Evolutionary conservation across 1,140 invertebrate species (phyloP), one percentile per base, ranked within the genome.

Genomic region (Hycleus cichorii): DNA sequence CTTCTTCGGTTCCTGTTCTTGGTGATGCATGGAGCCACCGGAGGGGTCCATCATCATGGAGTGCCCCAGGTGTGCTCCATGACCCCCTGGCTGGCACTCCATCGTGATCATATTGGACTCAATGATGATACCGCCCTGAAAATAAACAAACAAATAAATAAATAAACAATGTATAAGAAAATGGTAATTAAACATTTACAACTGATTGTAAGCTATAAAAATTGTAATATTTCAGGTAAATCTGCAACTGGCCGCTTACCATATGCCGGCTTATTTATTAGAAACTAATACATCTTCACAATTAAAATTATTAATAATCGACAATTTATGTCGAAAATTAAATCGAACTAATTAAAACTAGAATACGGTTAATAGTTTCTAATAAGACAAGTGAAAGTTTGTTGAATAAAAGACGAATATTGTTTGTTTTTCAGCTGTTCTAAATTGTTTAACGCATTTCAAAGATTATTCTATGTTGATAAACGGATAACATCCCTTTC

Each of bases 31-130:
- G 52, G 63, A 62, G 39, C 62, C 60, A 12, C 58, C 55, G 12
- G 69, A 66, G 58, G 70, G 72, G 55, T 74, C 72, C 57, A 74
- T 58, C 64, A 74, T 69, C 70, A 74, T 74, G 71, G 72, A 72
- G 72, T 74, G 72, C 63, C 72, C 72, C 69, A 74, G 66, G 66
- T 72, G 72, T 51, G 68, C 72, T 47, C 69, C 70, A 63, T 74
- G 72, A 66, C 71, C 70, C 52, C 71, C 72, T 66, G 72, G 71
- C 62, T 74, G 72, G 64, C 72, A 74, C 71, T 74, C 72, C 72
- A 74, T 74, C 65, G 71, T 74, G 66, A 74, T 74, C 72, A 74
- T 74, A 66, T 64, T 69, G 64, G 62, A 60, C 63, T 68, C 65
- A 65, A 69, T 68, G 66, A 66, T 68, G 63, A 47, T 47, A 48